phyloP scores from a whole-genome alignment of 2,888 invertebrate genomes.

The Sminthurides aquaticus region DNA sequence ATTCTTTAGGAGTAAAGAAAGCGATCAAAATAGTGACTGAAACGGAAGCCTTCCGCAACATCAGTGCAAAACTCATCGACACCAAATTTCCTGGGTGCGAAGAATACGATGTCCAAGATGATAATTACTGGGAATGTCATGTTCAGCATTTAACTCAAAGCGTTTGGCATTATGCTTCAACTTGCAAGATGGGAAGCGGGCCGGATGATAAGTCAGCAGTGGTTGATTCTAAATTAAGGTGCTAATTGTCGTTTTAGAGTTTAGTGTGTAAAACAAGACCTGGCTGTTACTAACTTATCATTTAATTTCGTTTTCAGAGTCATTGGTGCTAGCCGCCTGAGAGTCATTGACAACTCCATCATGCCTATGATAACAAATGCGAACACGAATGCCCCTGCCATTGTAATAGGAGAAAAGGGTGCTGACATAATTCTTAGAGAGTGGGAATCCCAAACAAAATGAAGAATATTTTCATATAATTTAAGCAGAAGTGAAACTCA shows the following conservation, averaged over 20 bases:
- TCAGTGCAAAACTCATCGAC: not conserved
- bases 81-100: slow-evolving; percentile 2
- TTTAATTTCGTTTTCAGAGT: slow-evolving; percentile 7
- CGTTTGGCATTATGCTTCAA: slow-evolving; percentile 12
- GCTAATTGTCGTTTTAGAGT: not conserved
- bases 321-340: not conserved
- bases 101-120: not conserved
- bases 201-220: slow-evolving; percentile 4
- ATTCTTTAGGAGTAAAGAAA: not conserved
- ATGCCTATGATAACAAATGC: slow-evolving; percentile 6
- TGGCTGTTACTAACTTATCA: too few relatives aligned
- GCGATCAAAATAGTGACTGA: not conserved
- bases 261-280: not conserved
- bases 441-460: not conserved
- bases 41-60: slow-evolving; percentile 2
- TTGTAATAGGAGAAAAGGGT: slow-evolving; percentile 11
- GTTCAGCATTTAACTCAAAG: not conserved
- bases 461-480: too few relatives aligned
- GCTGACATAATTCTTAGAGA: slow-evolving; percentile 8
- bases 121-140: not conserved
- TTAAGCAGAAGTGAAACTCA: too few relatives aligned
- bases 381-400: slow-evolving; percentile 10
- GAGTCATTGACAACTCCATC: slow-evolving; percentile 10
- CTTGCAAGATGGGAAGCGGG: slow-evolving; percentile 14
- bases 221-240: slow-evolving; percentile 18